These are phyloP conservation scores for Augiades crinisus DNA, from an alignment of 2,888 invertebrate genomes.

Conservation along the genomic window DNA sequence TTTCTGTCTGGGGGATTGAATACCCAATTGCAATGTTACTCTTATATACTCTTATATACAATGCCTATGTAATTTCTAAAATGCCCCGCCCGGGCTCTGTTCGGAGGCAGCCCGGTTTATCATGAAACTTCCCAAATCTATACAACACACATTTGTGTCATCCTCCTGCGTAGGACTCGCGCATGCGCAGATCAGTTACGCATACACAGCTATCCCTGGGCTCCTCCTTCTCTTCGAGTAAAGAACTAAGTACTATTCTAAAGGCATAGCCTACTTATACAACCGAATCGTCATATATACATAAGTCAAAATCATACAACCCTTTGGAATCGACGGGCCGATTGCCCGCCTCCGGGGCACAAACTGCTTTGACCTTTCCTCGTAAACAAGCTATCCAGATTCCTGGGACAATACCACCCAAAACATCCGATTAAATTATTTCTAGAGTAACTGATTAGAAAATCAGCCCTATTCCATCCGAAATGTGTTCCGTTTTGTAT, in stretches of 20 bases:
- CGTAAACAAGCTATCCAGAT: slow-evolving; percentile 9
- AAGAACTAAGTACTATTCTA: background rate
- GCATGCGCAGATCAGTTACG: background rate
- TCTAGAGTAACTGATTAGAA: background rate
- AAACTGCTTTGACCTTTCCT: slow-evolving; percentile 1
- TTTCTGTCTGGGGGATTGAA: too few relatives aligned
- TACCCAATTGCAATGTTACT: too few relatives aligned
- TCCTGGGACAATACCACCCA: slow-evolving; percentile 2
- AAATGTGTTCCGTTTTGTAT: background rate
- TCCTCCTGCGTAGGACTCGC: background rate
- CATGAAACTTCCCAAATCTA: background rate
- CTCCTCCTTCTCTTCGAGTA: background rate
- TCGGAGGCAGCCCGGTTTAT: background rate
- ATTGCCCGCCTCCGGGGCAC: background rate
- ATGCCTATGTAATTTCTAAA: background rate
- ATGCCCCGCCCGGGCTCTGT: background rate
- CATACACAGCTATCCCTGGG: background rate
- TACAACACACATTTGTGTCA: background rate
- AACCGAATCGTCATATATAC: background rate
- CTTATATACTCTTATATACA: too few relatives aligned
- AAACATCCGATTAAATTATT: slow-evolving; percentile 7
- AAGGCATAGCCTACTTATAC: background rate
- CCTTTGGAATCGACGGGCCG: background rate
- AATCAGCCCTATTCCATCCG: slow-evolving; percentile 1
- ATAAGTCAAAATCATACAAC: background rate